Conservation (phyloP, 2,113 vertebrate genomes). For the Tetrao urogallus region DNA sequence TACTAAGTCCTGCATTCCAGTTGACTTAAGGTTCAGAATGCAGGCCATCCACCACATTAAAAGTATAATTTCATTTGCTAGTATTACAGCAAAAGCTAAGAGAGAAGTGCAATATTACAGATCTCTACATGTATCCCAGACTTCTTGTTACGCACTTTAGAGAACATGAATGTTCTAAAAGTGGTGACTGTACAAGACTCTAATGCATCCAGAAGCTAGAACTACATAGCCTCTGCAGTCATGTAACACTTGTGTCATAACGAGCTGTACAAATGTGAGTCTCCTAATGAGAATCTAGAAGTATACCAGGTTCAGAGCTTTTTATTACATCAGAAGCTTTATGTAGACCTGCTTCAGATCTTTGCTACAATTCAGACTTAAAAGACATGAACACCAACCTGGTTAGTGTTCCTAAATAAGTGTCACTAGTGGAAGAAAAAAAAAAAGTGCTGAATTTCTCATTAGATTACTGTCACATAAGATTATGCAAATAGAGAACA, state of each 20-base stretch:
- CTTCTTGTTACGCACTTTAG: neutral
- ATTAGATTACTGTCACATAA: neutral
- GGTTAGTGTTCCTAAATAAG: slow-evolving; percentile 1
- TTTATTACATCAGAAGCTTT: neutral
- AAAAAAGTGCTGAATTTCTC: neutral
- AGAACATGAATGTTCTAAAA: neutral
- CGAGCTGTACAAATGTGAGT: neutral
- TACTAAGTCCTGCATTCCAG: neutral
- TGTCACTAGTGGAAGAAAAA: neutral
- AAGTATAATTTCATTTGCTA: neutral
- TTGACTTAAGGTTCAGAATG: neutral
- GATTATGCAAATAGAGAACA: neutral
- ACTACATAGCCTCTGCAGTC: neutral
- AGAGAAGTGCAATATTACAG: neutral
- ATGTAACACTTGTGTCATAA: neutral
- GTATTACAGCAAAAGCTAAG: neutral
- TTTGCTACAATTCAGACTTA: neutral
- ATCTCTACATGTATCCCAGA: neutral
- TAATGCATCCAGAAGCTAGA: neutral
- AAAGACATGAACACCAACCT: neutral
- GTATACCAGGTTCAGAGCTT: neutral
- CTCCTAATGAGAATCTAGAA: neutral
- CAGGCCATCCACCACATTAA: neutral
- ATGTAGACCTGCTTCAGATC: neutral
- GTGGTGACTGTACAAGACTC: neutral